phyloP scores from a whole-genome alignment of 2,797 vertebrate genomes.

The Carduelis carduelis region DNA sequence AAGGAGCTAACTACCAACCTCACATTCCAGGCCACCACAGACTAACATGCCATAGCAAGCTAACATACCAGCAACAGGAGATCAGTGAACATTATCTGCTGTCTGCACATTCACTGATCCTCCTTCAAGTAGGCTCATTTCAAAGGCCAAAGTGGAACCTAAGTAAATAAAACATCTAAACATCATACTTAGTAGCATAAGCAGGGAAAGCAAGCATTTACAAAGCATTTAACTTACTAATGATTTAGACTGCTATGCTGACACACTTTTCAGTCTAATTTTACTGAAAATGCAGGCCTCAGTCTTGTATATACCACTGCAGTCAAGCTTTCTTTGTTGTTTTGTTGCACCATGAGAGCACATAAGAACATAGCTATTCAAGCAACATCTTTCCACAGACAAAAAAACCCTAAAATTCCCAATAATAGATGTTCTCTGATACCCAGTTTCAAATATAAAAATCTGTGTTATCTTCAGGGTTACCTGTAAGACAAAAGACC shows the following conservation, averaged over 20 bases:
- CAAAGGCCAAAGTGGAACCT: neutral
- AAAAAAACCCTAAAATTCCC: neutral
- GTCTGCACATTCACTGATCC: accelerated
- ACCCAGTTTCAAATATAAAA: neutral
- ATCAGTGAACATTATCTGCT: neutral
- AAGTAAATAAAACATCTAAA: neutral
- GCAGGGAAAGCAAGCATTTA: neutral
- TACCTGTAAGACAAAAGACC: neutral
- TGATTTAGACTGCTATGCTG: neutral
- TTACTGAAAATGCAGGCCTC: neutral
- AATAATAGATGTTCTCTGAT: neutral
- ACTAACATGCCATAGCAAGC: neutral
- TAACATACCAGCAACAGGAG: neutral
- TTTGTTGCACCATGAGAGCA: neutral
- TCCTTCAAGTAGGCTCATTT: neutral
- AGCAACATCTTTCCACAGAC: neutral
- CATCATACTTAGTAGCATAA: neutral
- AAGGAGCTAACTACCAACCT: neutral
- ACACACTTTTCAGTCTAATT: neutral
- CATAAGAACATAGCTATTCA: neutral
- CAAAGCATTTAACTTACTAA: neutral
- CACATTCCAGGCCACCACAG: neutral
- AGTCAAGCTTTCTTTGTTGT: neutral
- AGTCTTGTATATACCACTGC: neutral
- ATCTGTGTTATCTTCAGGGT: neutral